Base-by-base conservation (phyloP, 64 coral and sea anemone genomes). In the Platygyra sinensis region DNA sequence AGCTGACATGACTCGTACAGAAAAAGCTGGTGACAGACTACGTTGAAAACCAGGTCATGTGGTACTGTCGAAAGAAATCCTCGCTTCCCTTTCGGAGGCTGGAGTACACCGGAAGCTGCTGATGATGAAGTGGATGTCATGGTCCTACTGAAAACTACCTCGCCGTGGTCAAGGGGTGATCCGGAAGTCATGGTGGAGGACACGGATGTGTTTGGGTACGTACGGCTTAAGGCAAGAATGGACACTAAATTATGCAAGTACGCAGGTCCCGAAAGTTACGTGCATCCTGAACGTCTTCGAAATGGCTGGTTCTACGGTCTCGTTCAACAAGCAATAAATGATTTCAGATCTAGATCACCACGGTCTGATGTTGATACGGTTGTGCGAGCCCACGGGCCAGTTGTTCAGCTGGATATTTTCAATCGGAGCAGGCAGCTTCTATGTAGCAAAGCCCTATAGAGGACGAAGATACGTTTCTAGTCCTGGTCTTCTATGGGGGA, bases 121-220 rank as follows among this genome's bases (percentile, higher is more conserved):
- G 83, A 83, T 11, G 91, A 93, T 54, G 91, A 93, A 80, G 82
- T 76, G 8, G 91, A 92, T 50, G 62, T 92, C 10, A 87, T 92
- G 90, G 83, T 87, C 0, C 79, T 92, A 0, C 28, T 92, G 39
- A 86, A 67, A 64, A 62, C 72, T 11, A 17, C 2, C 1, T 72
- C 33, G 83, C 67, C 49, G 65, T 55, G 15, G 78, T 57, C 59
- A 5, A 29, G 78, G 67, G 60, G 79, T 46, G 72, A 75, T 22
- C 14, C 51, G 6, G 85, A 75, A 38, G 63, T 80, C 10, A 73
- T 77, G 24, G 86, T 17, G 9, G 29, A 38, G 50, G 65, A 31
- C 19, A 8, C 62, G 76, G 62, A 42, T 24, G 25, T 79, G 12
- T 61, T 85, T 20, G 82, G 51, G 22, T 88, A 93, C 74, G 74